A percentile compares a stretch with the other conserved stretches of the same genome.
Conservation (phyloP, 2,888 invertebrate genomes). For the Theretra japonica region DNA sequence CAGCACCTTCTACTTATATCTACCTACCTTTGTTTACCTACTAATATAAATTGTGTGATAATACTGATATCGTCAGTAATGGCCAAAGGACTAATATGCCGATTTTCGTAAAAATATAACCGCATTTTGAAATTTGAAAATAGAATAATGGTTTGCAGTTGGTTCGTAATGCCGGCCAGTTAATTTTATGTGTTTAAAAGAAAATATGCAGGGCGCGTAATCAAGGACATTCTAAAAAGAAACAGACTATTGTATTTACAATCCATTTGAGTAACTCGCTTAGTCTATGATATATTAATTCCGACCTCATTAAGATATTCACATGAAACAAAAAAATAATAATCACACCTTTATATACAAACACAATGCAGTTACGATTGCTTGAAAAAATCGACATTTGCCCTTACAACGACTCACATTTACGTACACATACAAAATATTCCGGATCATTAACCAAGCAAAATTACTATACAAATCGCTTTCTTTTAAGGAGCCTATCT, state of each 20-base stretch:
- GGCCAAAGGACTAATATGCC: background rate
- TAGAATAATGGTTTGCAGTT: background rate
- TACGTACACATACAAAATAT: background rate
- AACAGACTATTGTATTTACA: no score
- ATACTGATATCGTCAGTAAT: background rate
- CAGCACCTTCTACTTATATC: constrained; percentile 40
- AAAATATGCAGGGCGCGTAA: background rate
- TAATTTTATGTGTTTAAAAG: no score
- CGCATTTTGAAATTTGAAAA: background rate
- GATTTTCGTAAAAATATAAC: background rate
- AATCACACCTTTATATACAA: no score
- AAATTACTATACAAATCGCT: constrained; percentile 23
- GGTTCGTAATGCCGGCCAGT: no score
- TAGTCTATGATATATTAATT: no score
- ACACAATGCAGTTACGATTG: no score
- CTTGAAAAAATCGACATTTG: background rate
- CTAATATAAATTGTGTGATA: background rate
- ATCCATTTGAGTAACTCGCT: no score
- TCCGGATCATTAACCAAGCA: constrained; percentile 30
- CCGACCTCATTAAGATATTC: no score
- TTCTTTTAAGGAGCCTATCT: constrained; percentile 27
- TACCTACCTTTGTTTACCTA: background rate
- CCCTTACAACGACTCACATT: background rate
- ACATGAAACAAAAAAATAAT: no score
- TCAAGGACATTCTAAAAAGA: background rate